Evolutionary conservation across 1,140 invertebrate genomes (phyloP), one percentile per base, ranked within the genome.

Genomic region (Popillia japonica): DNA sequence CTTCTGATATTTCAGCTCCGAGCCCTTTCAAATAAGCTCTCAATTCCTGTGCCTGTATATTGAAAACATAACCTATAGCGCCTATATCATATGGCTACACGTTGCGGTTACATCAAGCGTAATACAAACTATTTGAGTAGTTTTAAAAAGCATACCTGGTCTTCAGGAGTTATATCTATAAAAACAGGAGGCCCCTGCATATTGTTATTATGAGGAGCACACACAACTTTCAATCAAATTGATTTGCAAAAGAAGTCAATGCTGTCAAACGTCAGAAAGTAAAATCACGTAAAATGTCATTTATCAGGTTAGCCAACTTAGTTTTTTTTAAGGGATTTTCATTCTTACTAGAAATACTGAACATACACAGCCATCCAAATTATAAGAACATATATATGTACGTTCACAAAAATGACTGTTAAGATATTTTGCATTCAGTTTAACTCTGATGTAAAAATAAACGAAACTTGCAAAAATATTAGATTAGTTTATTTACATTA

Each of bases 1-100:
- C 95, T 84, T 95, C 94, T 2, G 95, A 95, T 81, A 98, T 96
- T 89, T 97, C 95, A 34, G 96, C 96, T 40, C 96, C 96, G 20
- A 97, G 89, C 79, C 92, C 92, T 87, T 97, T 97, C 81, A 98
- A 94, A 88, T 96, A 98, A 73, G 91, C 92, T 80, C 96, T 89
- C 17, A 99, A 87, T 87, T 98, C 96, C 87, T 94, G 91, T 14
- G 95, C 95, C 96, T 98, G 83, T 82, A 89, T 84, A 83, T 81
- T 10, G 78, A 77, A 11, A 83, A 86, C 82, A 84, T 88, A 88
- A 88, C 87, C 87, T 88, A 84, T 86, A 83, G 27, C 4, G 27
- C 27, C 27, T 42, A 44, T 78, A 27, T 80, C 80, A 80, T 79
- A 79, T 80, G 80, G 78, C 6, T 22, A 68, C 20, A 68, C 9